Base-by-base conservation (phyloP, 2,113 vertebrate species). In the Chloebia gouldiae region DNA sequence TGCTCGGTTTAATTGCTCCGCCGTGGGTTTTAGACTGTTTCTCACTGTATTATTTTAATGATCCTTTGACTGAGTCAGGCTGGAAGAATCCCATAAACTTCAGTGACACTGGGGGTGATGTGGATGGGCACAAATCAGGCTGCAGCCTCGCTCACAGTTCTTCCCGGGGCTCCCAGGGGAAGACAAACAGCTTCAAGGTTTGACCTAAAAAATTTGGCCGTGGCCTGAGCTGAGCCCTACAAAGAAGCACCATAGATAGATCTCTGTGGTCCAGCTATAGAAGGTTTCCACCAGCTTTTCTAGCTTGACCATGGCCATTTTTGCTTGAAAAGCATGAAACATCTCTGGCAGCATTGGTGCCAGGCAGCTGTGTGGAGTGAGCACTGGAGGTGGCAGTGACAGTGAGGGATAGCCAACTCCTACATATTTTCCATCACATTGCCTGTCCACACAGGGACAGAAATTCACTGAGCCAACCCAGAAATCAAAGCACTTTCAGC, bases 21-120 rank as follows among this genome's bases (percentile, higher is more conserved):
- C 40, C 16, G 82, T 94, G 94, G 94, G 19, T n/a, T 88, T 92
- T 9, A 66, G 63, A 49, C 76, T 51, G 82, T 75, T 94, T 81
- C 93, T 95, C 90, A 79, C 90, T 88, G 92, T 86, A 86, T 93
- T 93, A 93, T 96, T 97, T 96, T 92, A 97, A 96, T 81, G 92
- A 94, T 84, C 94, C 90, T 96, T 88, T 40, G 91, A 47, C 95
- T 97, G 95, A 97, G 80, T 97, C 96, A 96, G 88, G 3, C 86
- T 86, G 76, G 64, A 97, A 78, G 94, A 97, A 96, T 96, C 80
- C 92, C 92, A 90, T 88, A 96, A 96, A 94, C 76, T 65, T 40
- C 10, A 78, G 88, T 7, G 90, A 81, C 72, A 78, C 82, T 8
- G 68, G 44, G 90, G 90, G 82, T 81, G 82, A 96, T 95, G 90